Base-by-base conservation (phyloP, 1,140 invertebrate species). In the Andrena cerasifolii region DNA sequence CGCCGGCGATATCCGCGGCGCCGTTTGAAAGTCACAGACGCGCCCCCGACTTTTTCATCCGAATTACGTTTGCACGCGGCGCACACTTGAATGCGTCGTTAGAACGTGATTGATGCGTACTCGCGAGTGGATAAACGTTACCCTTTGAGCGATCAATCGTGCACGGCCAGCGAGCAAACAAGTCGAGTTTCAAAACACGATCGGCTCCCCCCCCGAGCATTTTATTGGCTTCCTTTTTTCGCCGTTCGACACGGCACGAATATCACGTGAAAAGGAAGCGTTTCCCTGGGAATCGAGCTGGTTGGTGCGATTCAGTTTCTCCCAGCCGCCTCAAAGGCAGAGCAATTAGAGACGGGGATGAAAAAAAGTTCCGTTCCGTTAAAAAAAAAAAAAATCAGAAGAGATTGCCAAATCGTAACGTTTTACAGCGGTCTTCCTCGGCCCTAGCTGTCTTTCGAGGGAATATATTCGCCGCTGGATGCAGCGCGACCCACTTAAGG, bases 91-190 rank as follows among this genome's bases (percentile, higher is more conserved):
- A 62, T 49, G 61, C 67, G 43, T 63, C 67, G 72, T 81, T 81
- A 79, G 77, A 58, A 80, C 77, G 65, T 63, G 66, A 81, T 80
- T 66, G 78, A 74, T 65, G 31, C 28, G 78, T 74, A 79, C n/a
- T n/a, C n/a, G n/a, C n/a, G n/a, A n/a, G n/a, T n/a, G n/a, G n/a
- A n/a, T n/a, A n/a, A n/a, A n/a, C n/a, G n/a, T n/a, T n/a, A n/a
- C n/a, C n/a, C n/a, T 79, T 65, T 43, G 61, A 73, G 53, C 72
- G 79, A 81, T 81, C 79, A 74, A 74, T 81, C 68, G 79, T 66
- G 21, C 77, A 59, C n/a, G 43, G 40, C 14, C 40, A 26, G 53
- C 28, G 36, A 33, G 58, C 65, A 67, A 67, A 72, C 67, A 67
- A 54, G 40, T 79, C 76, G 61, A 63, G 65, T 73, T 66, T 56